Evolutionary conservation across 2,888 invertebrate species (phyloP).

Genomic region (Smittia aterrima): DNA sequence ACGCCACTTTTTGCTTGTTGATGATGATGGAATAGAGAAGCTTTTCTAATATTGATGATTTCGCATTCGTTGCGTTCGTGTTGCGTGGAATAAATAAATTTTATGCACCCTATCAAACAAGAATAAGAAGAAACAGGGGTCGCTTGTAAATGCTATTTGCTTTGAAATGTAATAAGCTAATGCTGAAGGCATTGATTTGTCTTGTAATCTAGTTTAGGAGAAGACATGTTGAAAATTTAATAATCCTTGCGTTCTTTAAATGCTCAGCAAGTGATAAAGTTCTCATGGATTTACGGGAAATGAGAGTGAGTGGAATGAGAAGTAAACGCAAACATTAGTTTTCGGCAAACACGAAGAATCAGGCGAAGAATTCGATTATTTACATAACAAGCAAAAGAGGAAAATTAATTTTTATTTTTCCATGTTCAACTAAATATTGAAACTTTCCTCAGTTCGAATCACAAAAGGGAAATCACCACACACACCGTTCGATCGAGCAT

Average conservation of each 20-base stretch:
- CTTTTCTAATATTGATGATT: slow-evolving; percentile 15
- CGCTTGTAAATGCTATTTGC: slow-evolving; percentile 1
- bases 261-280: too few species aligned
- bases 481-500: slow-evolving; percentile 17
- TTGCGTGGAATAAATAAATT: neutral
- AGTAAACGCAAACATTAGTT: neutral
- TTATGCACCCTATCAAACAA: neutral
- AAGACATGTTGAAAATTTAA: neutral
- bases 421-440: neutral
- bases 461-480: slow-evolving; percentile 29
- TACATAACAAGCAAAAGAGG: slow-evolving; percentile 3
- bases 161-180: slow-evolving; percentile 17
- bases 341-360: neutral
- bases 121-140: too few species aligned
- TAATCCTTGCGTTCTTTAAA: neutral
- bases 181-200: slow-evolving; percentile 7
- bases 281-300: too few species aligned
- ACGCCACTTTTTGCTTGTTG: neutral
- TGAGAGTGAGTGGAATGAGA: neutral
- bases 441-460: neutral
- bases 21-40: slow-evolving; percentile 16
- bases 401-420: slow-evolving; percentile 14
- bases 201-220: neutral
- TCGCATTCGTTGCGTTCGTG: neutral
- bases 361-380: slow-evolving; percentile 4